Conservation (phyloP, 2,113 vertebrate genomes). For the Lampris incognitus region DNA sequence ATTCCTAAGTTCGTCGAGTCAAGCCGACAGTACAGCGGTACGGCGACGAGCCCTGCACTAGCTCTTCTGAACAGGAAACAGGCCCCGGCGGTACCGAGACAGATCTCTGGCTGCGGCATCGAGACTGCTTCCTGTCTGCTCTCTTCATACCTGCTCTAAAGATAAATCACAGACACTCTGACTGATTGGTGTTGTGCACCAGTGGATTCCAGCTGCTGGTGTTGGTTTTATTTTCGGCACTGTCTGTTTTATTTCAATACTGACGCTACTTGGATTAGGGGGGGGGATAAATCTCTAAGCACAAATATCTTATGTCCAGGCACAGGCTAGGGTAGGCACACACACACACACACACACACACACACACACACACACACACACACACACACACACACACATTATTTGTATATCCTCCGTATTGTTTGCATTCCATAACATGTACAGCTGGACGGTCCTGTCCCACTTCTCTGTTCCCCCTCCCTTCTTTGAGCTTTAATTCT, state of each 20-base stretch:
- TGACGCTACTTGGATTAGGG: neutral
- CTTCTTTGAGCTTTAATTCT: neutral
- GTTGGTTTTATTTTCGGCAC: conserved; percentile 18
- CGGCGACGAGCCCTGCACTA: neutral
- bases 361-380: neutral
- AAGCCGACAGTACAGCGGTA: neutral
- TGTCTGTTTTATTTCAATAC: conserved; percentile 8
- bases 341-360: conserved; percentile 7
- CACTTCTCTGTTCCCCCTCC: neutral
- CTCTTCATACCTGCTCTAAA: neutral
- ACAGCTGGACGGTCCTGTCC: conserved; percentile 13
- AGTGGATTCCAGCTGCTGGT: neutral
- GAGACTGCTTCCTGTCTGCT: conserved; percentile 9
- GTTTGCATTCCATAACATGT: conserved; percentile 8
- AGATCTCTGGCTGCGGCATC: neutral
- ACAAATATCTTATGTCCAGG: neutral
- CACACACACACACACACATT: conserved; percentile 1
- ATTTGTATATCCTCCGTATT: neutral
- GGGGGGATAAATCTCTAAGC: neutral
- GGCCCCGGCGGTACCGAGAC: neutral
- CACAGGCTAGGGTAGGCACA: neutral
- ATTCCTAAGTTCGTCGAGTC: neutral
- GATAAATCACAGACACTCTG: conserved; percentile 10
- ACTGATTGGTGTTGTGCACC: neutral
- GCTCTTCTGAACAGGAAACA: neutral